Evolutionary conservation across 2,888 invertebrate species (phyloP).

Genomic region (Cephus rjabovi): DNA sequence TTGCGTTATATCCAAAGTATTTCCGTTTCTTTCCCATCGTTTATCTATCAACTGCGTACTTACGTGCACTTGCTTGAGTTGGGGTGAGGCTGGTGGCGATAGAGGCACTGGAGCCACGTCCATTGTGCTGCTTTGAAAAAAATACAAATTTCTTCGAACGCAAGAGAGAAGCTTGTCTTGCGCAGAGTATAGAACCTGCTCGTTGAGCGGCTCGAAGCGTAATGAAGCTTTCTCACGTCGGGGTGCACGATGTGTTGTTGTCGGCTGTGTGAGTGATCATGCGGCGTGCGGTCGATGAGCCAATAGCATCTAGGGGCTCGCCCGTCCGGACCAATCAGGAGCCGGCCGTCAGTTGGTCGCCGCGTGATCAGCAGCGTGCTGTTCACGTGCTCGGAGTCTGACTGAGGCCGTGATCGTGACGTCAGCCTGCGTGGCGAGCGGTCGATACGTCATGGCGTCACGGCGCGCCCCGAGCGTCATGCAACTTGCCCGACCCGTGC

Average conservation of each 20-base stretch:
- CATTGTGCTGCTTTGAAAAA: slow-evolving; percentile 33
- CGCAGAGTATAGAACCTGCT: slow-evolving; percentile 30
- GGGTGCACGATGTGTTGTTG: slow-evolving; percentile 51
- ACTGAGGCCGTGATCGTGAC: slow-evolving; percentile 77
- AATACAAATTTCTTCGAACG: slow-evolving; percentile 3
- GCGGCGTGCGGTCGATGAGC: slow-evolving; percentile 62
- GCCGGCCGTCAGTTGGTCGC: slow-evolving; percentile 76
- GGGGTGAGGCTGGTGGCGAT: slow-evolving; percentile 63
- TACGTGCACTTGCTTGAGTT: slow-evolving; percentile 52
- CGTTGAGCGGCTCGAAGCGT: slow-evolving; percentile 47
- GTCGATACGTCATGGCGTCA: slow-evolving; percentile 74
- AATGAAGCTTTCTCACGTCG: slow-evolving; percentile 61
- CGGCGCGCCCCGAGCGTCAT: slow-evolving; percentile 65
- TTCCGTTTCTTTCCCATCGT: not conserved
- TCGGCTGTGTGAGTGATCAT: slow-evolving; percentile 69
- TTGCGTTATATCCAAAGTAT: not conserved
- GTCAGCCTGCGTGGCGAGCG: slow-evolving; percentile 66
- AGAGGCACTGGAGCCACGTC: slow-evolving; percentile 47
- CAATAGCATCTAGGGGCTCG: slow-evolving; percentile 81
- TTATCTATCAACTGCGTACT: slow-evolving; percentile 30
- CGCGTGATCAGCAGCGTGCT: slow-evolving; percentile 82
- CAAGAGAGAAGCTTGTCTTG: not conserved
- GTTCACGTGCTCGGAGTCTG: slow-evolving; percentile 89
- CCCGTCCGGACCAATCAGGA: slow-evolving; percentile 73
- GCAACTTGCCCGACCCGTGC: slow-evolving; percentile 23